phyloP scores from a whole-genome alignment of 2,797 vertebrate genomes.

The Enteromius mattozi region DNA sequence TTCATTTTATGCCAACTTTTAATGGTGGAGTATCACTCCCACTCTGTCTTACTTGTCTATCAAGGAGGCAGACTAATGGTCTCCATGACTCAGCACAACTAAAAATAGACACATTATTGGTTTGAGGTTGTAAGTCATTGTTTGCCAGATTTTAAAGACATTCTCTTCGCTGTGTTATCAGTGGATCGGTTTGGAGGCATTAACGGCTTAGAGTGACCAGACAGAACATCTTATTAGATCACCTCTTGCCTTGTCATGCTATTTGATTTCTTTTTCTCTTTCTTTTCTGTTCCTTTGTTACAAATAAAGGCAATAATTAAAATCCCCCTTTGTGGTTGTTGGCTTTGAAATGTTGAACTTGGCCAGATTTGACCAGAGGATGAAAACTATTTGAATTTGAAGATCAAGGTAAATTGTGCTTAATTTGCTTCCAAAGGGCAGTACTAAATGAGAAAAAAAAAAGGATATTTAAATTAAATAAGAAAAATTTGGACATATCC shows the following conservation, averaged over 20 bases:
- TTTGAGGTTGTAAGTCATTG: neutral
- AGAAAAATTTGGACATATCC: no score
- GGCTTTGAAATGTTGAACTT: slow-evolving; percentile 19
- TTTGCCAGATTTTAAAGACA: neutral
- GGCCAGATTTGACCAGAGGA: neutral
- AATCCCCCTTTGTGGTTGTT: slow-evolving; percentile 3
- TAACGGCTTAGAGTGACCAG: slow-evolving; percentile 25
- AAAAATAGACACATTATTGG: neutral
- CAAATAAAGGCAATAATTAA: slow-evolving; percentile 12
- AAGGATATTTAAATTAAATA: no score
- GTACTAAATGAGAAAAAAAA: neutral
- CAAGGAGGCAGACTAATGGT: neutral
- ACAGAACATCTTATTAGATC: slow-evolving; percentile 23
- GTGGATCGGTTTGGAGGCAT: neutral
- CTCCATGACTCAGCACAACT: neutral
- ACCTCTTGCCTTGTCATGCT: neutral
- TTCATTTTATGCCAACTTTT: neutral
- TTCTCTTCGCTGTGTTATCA: slow-evolving; percentile 13
- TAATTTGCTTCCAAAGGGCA: neutral
- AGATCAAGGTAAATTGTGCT: neutral
- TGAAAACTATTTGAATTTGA: no score
- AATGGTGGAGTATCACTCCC: neutral
- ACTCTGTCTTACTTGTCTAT: neutral
- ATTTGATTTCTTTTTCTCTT: neutral
- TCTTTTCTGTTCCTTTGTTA: neutral